Evolutionary conservation across 2,888 invertebrate genomes (phyloP).

Genomic region (Lasioglossum oenotherae): DNA sequence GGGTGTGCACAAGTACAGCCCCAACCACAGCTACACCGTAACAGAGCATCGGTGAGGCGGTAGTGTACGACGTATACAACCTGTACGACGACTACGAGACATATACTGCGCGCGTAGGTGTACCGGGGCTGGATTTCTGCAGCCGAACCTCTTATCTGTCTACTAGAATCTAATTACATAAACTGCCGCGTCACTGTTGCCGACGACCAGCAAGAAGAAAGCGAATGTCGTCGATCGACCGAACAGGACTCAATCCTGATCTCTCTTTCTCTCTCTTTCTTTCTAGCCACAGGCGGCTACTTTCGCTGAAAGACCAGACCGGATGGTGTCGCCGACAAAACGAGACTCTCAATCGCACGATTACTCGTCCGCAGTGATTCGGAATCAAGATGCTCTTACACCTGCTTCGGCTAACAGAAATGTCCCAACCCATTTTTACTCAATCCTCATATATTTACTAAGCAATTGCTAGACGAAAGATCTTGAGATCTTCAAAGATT

Average conservation of each 20-base stretch:
- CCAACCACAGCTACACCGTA: background rate
- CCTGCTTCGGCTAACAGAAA: no score
- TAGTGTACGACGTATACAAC: background rate
- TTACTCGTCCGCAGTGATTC: background rate
- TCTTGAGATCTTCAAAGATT: no score
- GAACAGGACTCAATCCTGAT: background rate
- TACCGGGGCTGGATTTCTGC: background rate
- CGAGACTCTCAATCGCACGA: background rate
- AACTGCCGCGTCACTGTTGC: background rate
- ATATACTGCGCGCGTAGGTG: background rate
- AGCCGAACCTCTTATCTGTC: background rate
- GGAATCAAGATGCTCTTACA: background rate
- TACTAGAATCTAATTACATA: conserved; percentile 5
- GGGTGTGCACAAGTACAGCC: background rate
- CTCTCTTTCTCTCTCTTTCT: background rate
- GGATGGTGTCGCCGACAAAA: background rate
- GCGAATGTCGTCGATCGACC: background rate
- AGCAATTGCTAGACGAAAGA: no score
- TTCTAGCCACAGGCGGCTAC: background rate
- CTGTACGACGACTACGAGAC: background rate
- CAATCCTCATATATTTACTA: no score
- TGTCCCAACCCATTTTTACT: no score
- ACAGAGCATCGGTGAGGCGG: background rate
- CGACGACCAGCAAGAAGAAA: background rate
- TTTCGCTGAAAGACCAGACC: background rate